A percentile compares a stretch with the other conserved stretches of the same genome.
Evolutionary conservation across 2,888 invertebrate genomes (phyloP).

Genomic region (Cephus sareptanus): DNA sequence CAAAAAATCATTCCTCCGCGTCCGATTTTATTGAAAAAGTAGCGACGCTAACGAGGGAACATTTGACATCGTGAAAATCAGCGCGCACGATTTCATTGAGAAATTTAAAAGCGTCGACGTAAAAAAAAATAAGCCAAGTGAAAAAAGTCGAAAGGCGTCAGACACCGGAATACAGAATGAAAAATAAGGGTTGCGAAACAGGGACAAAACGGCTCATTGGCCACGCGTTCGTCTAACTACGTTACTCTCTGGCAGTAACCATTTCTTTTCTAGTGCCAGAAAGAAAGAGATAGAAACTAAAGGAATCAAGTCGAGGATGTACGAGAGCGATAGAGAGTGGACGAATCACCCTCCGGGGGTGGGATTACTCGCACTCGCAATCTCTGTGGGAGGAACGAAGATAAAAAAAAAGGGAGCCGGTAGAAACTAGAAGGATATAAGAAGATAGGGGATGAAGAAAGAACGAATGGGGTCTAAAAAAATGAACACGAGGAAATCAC

Average conservation of each 20-base stretch:
- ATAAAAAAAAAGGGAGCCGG: conserved; percentile 18
- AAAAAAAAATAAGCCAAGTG: not conserved
- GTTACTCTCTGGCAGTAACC: conserved; percentile 50
- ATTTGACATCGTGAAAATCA: not conserved
- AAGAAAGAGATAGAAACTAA: conserved; percentile 6
- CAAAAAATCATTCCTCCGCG: not conserved
- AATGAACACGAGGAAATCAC: conserved; percentile 8
- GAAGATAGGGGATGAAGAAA: not conserved
- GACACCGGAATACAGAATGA: conserved; percentile 29
- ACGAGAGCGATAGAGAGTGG: not conserved
- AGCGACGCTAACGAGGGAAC: not conserved
- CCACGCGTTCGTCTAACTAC: conserved; percentile 56
- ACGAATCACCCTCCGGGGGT: conserved; percentile 20
- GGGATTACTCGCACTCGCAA: conserved; percentile 38
- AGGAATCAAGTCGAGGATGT: not conserved
- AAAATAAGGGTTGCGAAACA: conserved; percentile 45
- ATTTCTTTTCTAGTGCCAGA: conserved; percentile 40
- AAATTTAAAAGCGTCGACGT: not conserved
- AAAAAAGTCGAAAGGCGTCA: not conserved
- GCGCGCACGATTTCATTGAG: not conserved
- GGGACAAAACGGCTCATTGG: conserved; percentile 60
- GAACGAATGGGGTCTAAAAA: not conserved
- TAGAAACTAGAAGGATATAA: conserved; percentile 6
- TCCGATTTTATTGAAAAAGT: not conserved
- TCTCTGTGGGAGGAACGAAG: conserved; percentile 27